Evolutionary conservation across 2,888 invertebrate species (phyloP).

Genomic region (Drosophila algonquin): DNA sequence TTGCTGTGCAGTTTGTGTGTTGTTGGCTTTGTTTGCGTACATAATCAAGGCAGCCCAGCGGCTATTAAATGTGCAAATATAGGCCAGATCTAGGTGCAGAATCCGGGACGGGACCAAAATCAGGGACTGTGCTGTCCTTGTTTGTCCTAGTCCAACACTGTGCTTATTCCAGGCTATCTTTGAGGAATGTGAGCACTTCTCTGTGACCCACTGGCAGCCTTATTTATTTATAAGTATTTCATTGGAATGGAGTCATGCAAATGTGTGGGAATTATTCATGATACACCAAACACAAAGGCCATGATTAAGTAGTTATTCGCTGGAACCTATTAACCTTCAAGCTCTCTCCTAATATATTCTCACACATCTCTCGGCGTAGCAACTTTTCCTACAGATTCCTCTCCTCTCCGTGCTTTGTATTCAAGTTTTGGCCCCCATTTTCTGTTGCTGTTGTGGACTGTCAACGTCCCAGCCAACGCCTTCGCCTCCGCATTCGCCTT

Average conservation of each 20-base stretch:
- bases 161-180: constrained; percentile 1
- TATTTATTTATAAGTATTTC: constrained; percentile 52
- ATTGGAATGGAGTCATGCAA: constrained; percentile 55
- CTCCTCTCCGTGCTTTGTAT: constrained; percentile 22
- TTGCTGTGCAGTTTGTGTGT: neutral
- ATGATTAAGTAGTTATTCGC: neutral
- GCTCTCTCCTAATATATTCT: constrained; percentile 12
- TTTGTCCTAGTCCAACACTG: constrained; percentile 23
- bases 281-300: constrained; percentile 14
- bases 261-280: constrained; percentile 62
- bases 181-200: constrained; percentile 16
- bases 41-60: constrained; percentile 63
- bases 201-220: constrained; percentile 55
- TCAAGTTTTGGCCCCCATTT: constrained; percentile 46
- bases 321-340: constrained; percentile 6
- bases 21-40: constrained; percentile 49
- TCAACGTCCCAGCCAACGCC: constrained; percentile 1
- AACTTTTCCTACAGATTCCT: constrained; percentile 44
- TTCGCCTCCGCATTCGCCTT: constrained; percentile 50
- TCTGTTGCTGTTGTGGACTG: constrained; percentile 19
- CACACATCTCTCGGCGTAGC: constrained; percentile 15
- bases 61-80: constrained; percentile 68
- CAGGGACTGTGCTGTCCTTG: constrained; percentile 14
- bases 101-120: neutral
- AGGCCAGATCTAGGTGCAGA: constrained; percentile 23